Evolutionary conservation across 2,797 vertebrate genomes (phyloP).

Genomic region (Eptatretus atami): DNA sequence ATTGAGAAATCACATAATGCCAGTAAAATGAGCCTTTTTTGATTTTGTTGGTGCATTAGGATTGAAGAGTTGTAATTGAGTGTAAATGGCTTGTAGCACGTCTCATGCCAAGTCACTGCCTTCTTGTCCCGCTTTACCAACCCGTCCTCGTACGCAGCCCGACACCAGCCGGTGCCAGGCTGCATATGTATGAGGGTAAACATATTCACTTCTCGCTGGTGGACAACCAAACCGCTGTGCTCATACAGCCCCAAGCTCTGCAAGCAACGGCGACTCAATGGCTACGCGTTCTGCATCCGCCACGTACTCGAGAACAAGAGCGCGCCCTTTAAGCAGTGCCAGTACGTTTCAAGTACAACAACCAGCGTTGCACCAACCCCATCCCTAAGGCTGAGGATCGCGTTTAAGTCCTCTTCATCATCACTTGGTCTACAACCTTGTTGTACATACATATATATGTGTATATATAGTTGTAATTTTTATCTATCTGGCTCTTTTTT

Average conservation of each 20-base stretch:
- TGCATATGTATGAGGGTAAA: constrained; percentile 99
- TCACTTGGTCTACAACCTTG: no score
- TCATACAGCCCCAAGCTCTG: constrained; percentile 99
- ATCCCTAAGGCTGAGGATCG: constrained; percentile 97
- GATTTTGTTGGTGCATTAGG: no score
- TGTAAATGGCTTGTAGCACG: neutral
- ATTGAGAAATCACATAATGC: no score
- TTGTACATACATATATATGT: no score
- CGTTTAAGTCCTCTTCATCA: constrained; percentile 27
- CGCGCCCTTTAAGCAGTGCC: constrained; percentile 98
- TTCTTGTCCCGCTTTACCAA: no score
- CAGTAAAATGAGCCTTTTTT: no score
- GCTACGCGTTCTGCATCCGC: constrained; percentile 97
- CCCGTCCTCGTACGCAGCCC: constrained; percentile 28
- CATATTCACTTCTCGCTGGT: constrained; percentile 99
- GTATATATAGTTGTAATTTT: no score
- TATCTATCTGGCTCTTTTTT: no score
- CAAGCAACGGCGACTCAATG: constrained; percentile 97
- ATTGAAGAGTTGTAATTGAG: no score
- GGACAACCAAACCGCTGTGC: constrained; percentile 99
- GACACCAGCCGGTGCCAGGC: constrained; percentile 99
- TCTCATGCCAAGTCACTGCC: neutral
- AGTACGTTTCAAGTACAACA: constrained; percentile 99
- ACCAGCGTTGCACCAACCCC: constrained; percentile 95
- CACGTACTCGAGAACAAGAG: constrained; percentile 99